Percentiles rank a stretch among this genome's conserved stretches.
Conservation (phyloP, 1,140 invertebrate genomes). For the Drosophila lacertosa region DNA sequence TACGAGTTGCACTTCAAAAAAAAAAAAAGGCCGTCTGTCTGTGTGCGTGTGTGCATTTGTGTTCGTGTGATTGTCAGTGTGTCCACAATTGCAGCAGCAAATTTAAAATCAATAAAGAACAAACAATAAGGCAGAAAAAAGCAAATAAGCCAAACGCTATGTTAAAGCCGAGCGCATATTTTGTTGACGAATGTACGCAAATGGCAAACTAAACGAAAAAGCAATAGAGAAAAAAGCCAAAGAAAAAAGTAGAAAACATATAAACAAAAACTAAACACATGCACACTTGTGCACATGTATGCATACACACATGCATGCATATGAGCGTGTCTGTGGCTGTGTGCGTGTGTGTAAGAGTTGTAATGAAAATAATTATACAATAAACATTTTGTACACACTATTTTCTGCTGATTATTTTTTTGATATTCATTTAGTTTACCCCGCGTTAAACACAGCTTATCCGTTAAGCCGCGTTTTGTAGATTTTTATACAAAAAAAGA, state of each 20-base stretch:
- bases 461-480: conserved; percentile 27
- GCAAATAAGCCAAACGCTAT: conserved; percentile 20
- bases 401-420: conserved; percentile 17
- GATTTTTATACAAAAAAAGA: conserved; percentile 11
- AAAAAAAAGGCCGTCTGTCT: conserved; percentile 5
- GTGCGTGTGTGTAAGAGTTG: conserved; percentile 19
- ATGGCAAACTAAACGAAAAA: conserved; percentile 28
- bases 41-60: conserved; percentile 1
- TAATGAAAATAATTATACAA: conserved; percentile 68
- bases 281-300: too few species aligned
- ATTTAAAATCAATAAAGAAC: conserved; percentile 53
- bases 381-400: conserved; percentile 67
- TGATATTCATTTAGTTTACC: conserved; percentile 20
- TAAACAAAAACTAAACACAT: conserved; percentile 62
- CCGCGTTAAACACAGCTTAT: conserved; percentile 8
- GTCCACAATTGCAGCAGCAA: conserved; percentile 50
- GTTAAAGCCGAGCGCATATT: conserved; percentile 35
- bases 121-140: conserved; percentile 28
- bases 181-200: conserved; percentile 68
- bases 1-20: conserved; percentile 33
- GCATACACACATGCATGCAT: too few species aligned
- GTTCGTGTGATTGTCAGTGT: conserved; percentile 32
- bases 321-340: too few species aligned
- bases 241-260: conserved; percentile 33
- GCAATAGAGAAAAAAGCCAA: conserved; percentile 7